phyloP scores from a whole-genome alignment of 2,888 invertebrate species.

The Latrodectus hesperus region DNA sequence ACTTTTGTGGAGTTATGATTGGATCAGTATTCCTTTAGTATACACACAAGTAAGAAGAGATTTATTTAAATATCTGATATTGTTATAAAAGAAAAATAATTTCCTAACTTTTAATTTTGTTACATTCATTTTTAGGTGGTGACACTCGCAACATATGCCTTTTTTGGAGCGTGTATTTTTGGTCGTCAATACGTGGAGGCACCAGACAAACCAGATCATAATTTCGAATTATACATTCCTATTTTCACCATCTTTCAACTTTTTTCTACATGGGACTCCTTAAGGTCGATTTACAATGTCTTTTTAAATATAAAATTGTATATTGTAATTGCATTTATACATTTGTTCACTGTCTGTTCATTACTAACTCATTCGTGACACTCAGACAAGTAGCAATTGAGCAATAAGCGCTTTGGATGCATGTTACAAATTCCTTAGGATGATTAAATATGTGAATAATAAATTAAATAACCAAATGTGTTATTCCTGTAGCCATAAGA shows the following conservation, averaged over 20 bases:
- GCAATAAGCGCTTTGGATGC: too few species aligned
- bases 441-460: too few species aligned
- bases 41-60: conserved; percentile 78
- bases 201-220: conserved; percentile 67
- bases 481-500: too few species aligned
- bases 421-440: too few species aligned
- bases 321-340: too few species aligned
- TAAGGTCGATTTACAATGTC: conserved; percentile 76
- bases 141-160: conserved; percentile 80
- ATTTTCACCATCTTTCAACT: conserved; percentile 81
- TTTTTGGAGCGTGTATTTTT: conserved; percentile 79
- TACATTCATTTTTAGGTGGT: conserved; percentile 77
- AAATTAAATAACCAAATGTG: too few species aligned
- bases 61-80: neutral
- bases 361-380: too few species aligned
- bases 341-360: too few species aligned
- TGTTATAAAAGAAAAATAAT: neutral
- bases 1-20: conserved; percentile 80
- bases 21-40: conserved; percentile 81
- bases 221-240: conserved; percentile 79
- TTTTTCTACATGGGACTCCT: conserved; percentile 81
- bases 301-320: too few species aligned
- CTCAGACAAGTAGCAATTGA: too few species aligned
- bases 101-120: neutral
- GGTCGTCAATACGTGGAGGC: conserved; percentile 79